Evolutionary conservation across 64 coral and sea anemone species (phyloP).

Genomic region (Montipora cactus): DNA sequence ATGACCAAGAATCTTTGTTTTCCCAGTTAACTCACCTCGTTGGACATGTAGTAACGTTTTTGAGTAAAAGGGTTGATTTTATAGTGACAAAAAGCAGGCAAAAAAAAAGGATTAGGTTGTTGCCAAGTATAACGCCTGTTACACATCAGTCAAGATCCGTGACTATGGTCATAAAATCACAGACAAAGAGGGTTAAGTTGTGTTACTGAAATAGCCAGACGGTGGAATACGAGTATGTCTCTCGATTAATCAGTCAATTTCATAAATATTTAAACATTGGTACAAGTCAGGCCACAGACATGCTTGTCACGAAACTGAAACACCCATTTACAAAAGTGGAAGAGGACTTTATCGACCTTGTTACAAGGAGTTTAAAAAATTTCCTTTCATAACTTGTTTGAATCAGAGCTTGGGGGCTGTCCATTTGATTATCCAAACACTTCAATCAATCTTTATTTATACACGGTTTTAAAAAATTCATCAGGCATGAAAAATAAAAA

Average conservation of each 20-base stretch:
- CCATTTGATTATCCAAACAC: not conserved
- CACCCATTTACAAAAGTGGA: not conserved
- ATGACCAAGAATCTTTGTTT: not conserved
- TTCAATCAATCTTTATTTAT: too few species aligned
- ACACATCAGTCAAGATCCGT: not conserved
- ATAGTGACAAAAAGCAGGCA: not conserved
- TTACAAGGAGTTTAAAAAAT: not conserved
- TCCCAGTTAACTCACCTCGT: not conserved
- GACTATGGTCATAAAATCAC: not conserved
- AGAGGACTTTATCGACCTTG: not conserved
- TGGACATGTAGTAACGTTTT: not conserved
- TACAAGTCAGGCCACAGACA: not conserved
- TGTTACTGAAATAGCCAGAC: not conserved
- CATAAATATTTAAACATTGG: not conserved
- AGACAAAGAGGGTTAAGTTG: not conserved
- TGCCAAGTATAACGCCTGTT: not conserved
- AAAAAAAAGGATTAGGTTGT: not conserved
- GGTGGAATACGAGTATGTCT: not conserved
- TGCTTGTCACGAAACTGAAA: not conserved
- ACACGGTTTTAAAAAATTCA: too few species aligned
- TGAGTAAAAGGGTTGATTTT: conserved; percentile 3
- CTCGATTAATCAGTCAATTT: not conserved
- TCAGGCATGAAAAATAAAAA: too few species aligned
- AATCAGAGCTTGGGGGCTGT: not conserved
- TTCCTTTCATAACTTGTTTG: not conserved